These are phyloP conservation scores for Axis porcinus DNA, from an alignment of 2,113 vertebrate genomes.

Conservation along the genomic window DNA sequence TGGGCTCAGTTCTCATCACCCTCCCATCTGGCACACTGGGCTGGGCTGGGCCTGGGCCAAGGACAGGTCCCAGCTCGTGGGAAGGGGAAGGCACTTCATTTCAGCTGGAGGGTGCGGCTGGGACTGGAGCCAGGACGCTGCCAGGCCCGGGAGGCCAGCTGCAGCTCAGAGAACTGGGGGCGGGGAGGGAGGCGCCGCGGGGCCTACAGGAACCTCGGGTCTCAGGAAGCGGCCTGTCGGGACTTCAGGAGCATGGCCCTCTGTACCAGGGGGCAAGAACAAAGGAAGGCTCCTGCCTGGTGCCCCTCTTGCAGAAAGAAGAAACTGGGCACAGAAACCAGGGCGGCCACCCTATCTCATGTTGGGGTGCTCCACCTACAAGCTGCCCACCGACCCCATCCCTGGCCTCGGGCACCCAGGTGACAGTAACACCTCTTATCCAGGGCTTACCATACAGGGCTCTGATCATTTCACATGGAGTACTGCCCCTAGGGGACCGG, in stretches of 20 bases:
- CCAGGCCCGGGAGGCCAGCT: constrained; percentile 34
- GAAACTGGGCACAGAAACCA: not conserved
- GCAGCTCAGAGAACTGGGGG: not conserved
- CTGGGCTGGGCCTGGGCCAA: constrained; percentile 6
- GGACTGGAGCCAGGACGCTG: not conserved
- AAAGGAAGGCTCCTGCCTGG: not conserved
- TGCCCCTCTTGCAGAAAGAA: not conserved
- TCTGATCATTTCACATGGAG: not conserved
- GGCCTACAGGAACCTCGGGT: not conserved
- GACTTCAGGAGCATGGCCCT: not conserved
- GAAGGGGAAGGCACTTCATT: not conserved
- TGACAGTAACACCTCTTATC: not conserved
- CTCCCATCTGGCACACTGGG: constrained; percentile 30
- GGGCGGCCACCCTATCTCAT: rapidly evolving
- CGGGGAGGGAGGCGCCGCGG: not conserved
- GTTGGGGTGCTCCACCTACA: not conserved
- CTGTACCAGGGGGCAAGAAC: not conserved
- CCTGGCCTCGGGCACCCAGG: not conserved
- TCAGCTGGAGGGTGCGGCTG: constrained; percentile 36
- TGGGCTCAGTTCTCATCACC: not conserved
- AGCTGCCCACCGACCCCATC: not conserved
- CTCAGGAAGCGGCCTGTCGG: constrained; percentile 32
- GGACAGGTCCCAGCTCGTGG: constrained; percentile 46
- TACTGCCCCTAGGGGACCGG: not conserved
- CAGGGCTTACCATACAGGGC: rapidly evolving